Base-by-base conservation (phyloP, 1,140 invertebrate genomes). In the Zaprionus nigranus region DNA sequence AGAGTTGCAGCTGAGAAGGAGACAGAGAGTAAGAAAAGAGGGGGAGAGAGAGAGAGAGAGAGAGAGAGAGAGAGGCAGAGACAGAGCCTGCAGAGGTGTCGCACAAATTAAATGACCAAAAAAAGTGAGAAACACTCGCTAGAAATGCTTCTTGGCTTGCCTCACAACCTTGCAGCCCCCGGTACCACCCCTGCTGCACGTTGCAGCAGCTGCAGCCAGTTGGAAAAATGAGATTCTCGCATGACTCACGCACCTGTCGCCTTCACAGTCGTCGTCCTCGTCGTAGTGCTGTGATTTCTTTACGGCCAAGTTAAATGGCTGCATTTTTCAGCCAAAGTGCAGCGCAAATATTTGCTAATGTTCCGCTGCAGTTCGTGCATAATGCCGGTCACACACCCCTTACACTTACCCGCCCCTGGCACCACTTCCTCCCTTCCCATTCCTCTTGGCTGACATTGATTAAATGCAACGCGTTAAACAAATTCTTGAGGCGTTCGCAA, bases 311-410 rank as follows among this genome's bases (percentile, higher is more conserved):
- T 75, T 81, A 81, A 79, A 75, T 81, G 72, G 72, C 76, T 64
- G 79, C 79, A 81, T 79, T 81, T 78, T 81, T 81, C 72, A 81
- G 59, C 46, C 72, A 71, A 79, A 75, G 76, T 75, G 79, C 72
- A 79, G 58, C 38, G 68, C 74, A 81, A 81, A 81, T 81, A 81
- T 81, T 81, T 78, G 79, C 79, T 81, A 81, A 81, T 81, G 78
- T 78, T 73, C 64, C 65, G 60, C 61, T 66, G 26, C 59, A 57
- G 30, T 5, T 66, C 58, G 36, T 78, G 76, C 75, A 78, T 75
- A 71, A 72, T 71, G 67, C 58, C 51, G 49, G 22, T 13, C 75
- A 43, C 53, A 26, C 62, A 46, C 54, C 20, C 26, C 43, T 43
- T 9, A 40, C 40, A n/a, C 22, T 24, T 1, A 12, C 34, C 24